A percentile compares a stretch with the other conserved stretches of the same genome.
Evolutionary conservation across 2,888 invertebrate genomes (phyloP).

Genomic region (Bellardia bayeri): DNA sequence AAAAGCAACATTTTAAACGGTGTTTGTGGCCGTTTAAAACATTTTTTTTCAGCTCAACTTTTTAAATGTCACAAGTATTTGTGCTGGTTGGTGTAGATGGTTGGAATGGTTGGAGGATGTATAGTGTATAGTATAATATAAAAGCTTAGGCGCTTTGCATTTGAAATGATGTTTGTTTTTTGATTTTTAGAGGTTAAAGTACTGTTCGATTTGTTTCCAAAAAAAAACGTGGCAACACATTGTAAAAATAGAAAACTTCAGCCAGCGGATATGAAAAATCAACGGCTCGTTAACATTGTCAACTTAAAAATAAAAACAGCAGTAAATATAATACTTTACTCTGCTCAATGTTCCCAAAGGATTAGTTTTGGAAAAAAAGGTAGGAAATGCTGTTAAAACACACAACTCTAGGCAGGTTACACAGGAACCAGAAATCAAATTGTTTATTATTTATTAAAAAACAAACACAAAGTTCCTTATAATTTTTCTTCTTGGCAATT

Average conservation of each 20-base stretch:
- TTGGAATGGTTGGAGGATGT: neutral
- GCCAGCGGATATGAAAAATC: slow-evolving; percentile 49
- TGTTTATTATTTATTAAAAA: slow-evolving; percentile 58
- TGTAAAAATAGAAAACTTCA: slow-evolving; percentile 37
- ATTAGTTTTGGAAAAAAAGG: slow-evolving; percentile 16
- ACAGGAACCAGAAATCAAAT: slow-evolving; percentile 48
- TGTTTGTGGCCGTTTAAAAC: slow-evolving; percentile 63
- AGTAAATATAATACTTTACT: neutral
- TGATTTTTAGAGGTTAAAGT: neutral
- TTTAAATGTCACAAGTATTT: slow-evolving; percentile 50
- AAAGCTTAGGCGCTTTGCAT: slow-evolving; percentile 21
- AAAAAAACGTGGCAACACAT: slow-evolving; percentile 45
- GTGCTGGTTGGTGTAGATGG: slow-evolving; percentile 1
- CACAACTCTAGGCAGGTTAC: slow-evolving; percentile 23
- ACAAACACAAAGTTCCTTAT: neutral
- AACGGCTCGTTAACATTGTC: slow-evolving; percentile 61
- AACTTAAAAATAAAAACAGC: neutral
- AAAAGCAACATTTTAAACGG: slow-evolving; percentile 59
- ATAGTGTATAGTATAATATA: neutral
- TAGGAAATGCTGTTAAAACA: slow-evolving; percentile 21
- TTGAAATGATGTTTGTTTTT: slow-evolving; percentile 18
- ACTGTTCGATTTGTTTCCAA: slow-evolving; percentile 25
- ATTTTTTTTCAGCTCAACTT: neutral
- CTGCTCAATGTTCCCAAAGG: slow-evolving; percentile 14
- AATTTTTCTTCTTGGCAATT: slow-evolving; percentile 8